A percentile compares a stretch with the other conserved stretches of the same genome.
Conservation (phyloP, 2,888 invertebrate species). For the Melanchra persicariae region DNA sequence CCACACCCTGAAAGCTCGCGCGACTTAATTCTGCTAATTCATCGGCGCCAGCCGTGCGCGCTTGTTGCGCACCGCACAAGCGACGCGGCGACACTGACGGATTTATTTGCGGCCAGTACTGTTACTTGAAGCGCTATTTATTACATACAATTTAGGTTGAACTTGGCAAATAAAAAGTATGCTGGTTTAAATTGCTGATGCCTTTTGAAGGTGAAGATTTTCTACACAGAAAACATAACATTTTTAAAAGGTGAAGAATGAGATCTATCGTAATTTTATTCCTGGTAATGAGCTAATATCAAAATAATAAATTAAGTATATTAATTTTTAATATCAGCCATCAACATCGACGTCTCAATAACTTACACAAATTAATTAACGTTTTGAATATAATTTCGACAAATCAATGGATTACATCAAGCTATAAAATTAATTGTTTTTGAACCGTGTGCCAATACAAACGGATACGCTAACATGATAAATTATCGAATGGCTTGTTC, state of each 20-base stretch:
- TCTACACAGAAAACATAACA: background rate
- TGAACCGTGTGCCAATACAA: conserved; percentile 14
- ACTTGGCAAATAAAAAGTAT: background rate
- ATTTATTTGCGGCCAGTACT: conserved; percentile 62
- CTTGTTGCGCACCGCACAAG: conserved; percentile 47
- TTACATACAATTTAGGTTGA: conserved; percentile 20
- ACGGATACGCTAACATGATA: conserved; percentile 39
- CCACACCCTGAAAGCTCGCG: conserved; percentile 55
- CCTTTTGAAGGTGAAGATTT: background rate
- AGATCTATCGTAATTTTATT: conserved; percentile 33
- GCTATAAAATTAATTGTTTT: conserved; percentile 41
- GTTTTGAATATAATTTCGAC: conserved; percentile 21
- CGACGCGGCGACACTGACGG: conserved; percentile 46
- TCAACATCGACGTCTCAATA: conserved; percentile 26
- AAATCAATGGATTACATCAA: conserved; percentile 30
- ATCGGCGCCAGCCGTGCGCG: conserved; percentile 49
- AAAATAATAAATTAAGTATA: conserved; percentile 40
- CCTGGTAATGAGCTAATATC: conserved; percentile 17
- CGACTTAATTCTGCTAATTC: conserved; percentile 60
- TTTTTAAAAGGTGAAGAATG: background rate
- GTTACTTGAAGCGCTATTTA: conserved; percentile 44
- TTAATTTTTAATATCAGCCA: conserved; percentile 24
- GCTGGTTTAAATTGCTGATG: background rate
- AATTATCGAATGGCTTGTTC: conserved; percentile 29
- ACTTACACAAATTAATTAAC: conserved; percentile 45